Conservation (phyloP, 2,797 vertebrate species). For the Selene dorsalis region DNA sequence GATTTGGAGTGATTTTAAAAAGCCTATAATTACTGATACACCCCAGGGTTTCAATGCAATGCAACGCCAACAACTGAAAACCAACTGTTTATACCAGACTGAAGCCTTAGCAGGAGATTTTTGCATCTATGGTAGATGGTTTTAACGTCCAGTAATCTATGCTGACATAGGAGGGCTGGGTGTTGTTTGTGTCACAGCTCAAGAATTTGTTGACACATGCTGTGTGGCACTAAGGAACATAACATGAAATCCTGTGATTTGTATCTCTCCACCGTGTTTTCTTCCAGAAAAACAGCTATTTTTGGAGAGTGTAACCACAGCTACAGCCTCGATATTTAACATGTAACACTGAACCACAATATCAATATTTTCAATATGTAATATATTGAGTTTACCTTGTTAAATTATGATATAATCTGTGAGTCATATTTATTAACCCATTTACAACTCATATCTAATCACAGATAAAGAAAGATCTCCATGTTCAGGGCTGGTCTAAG, state of each 20-base stretch:
- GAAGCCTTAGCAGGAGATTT: conserved; percentile 36
- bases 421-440: background rate
- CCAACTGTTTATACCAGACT: conserved; percentile 25
- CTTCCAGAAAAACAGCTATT: conserved; percentile 25
- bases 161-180: conserved; percentile 9
- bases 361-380: no score
- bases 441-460: background rate
- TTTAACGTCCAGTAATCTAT: conserved; percentile 58
- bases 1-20: conserved; percentile 61
- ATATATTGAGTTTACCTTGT: conserved; percentile 5
- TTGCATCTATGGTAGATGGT: conserved; percentile 19
- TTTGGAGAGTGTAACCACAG: conserved; percentile 14
- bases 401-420: background rate
- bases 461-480: background rate
- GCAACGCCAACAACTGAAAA: conserved; percentile 38
- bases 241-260: conserved; percentile 21
- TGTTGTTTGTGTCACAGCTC: conserved; percentile 22
- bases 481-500: background rate
- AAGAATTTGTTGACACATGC: conserved; percentile 22
- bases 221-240: conserved; percentile 15
- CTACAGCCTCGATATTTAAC: background rate
- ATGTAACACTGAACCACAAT: background rate
- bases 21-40: conserved; percentile 53
- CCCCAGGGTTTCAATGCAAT: conserved; percentile 44
- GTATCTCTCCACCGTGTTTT: conserved; percentile 10